These are phyloP conservation scores for Scalopus aquaticus DNA, from an alignment of 2,113 vertebrate genomes.

Conservation along the genomic window DNA sequence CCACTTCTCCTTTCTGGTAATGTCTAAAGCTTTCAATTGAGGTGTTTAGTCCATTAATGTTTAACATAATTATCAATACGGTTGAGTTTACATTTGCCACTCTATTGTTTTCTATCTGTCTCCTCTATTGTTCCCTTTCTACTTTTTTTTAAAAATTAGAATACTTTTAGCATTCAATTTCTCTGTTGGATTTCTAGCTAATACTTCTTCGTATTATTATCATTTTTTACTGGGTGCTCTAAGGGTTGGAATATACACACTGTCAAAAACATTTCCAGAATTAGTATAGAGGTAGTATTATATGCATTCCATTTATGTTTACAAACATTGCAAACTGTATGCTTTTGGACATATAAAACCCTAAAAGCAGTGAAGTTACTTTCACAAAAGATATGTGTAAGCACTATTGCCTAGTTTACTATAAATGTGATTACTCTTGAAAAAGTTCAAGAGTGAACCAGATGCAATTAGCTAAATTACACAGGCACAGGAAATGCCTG, in stretches of 20 bases:
- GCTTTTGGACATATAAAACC: not conserved
- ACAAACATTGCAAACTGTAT: not conserved
- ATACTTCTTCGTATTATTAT: not conserved
- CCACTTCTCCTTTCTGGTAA: not conserved
- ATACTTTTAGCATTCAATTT: not conserved
- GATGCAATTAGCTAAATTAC: not conserved
- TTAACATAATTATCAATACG: not conserved
- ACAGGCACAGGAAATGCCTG: not conserved
- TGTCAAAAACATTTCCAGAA: not conserved
- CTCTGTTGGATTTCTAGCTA: not conserved
- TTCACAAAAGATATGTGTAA: not conserved
- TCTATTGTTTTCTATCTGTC: not conserved
- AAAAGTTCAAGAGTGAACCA: not conserved
- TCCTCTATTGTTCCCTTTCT: not conserved
- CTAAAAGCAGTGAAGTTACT: not conserved
- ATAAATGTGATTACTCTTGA: not conserved
- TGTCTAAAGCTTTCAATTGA: not conserved
- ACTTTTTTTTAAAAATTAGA: not conserved
- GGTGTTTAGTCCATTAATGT: not conserved
- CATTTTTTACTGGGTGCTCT: not conserved
- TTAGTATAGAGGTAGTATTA: not conserved
- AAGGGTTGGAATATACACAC: not conserved
- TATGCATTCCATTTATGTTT: not conserved
- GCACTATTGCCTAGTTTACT: not conserved
- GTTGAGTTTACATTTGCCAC: not conserved